These are phyloP conservation scores for Xenopus tropicalis DNA, from an alignment of 2,113 vertebrate genomes.

Conservation along the genomic window UCB_Xtro_10.0 CM004449.2:112342501-112343000, in stretches of 20 bases:
- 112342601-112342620: not conserved
- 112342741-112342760: not conserved
- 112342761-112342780: not conserved
- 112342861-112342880: conserved; percentile 24
- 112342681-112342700: not conserved
- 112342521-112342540: not conserved
- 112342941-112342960: conserved; percentile 5
- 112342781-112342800: conserved; percentile 26
- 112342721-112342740: not conserved
- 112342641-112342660: conserved; percentile 1
- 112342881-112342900: conserved; percentile 9
- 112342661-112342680: conserved; percentile 4
- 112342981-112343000: not conserved
- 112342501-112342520: conserved; percentile 6
- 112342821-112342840: conserved; percentile 38
- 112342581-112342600: not conserved
- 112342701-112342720: not conserved
- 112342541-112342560: conserved; percentile 16
- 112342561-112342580: conserved; percentile 5
- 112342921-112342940: conserved; percentile 22
- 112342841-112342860: conserved; percentile 44
- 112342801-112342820: conserved; percentile 37
- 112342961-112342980: conserved; percentile 12
- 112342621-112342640: not conserved
- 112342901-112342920: conserved; percentile 30